Evolutionary conservation across 2,888 invertebrate species (phyloP).

Genomic region (Meteorus cinctellus): DNA sequence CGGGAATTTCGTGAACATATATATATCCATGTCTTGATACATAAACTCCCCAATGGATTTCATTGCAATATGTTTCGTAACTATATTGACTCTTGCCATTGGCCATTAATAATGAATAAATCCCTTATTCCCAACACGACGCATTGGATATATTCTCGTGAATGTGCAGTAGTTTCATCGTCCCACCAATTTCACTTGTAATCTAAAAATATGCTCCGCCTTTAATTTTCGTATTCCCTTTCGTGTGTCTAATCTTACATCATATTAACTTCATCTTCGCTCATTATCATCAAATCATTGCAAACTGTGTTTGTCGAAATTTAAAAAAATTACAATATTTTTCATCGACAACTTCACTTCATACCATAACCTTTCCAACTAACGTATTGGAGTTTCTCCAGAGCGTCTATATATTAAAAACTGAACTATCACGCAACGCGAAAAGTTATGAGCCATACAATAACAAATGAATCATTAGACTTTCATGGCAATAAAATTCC

Average conservation of each 20-base stretch:
- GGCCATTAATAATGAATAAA: constrained; percentile 50
- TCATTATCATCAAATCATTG: no score
- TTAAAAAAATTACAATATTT: no score
- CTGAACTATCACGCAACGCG: no score
- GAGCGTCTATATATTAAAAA: no score
- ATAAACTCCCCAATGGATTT: constrained; percentile 31
- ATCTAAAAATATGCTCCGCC: constrained; percentile 5
- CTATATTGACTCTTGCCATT: constrained; percentile 38
- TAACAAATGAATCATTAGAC: neutral
- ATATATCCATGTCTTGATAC: neutral
- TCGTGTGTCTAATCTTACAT: no score
- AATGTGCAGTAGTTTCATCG: constrained; percentile 7
- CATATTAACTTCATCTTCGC: no score
- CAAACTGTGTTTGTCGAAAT: no score
- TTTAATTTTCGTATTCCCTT: no score
- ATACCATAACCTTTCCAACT: no score
- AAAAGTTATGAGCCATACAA: no score
- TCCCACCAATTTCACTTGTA: neutral
- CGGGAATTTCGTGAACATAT: constrained; percentile 35
- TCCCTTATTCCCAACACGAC: constrained; percentile 26
- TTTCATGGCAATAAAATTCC: neutral
- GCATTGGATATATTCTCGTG: neutral
- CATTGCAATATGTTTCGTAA: constrained; percentile 43
- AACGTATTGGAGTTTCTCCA: no score
- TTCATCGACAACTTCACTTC: no score